These are phyloP conservation scores for Enchytraeus crypticus DNA, from an alignment of 2,888 invertebrate species.

Conservation along the genomic window DNA sequence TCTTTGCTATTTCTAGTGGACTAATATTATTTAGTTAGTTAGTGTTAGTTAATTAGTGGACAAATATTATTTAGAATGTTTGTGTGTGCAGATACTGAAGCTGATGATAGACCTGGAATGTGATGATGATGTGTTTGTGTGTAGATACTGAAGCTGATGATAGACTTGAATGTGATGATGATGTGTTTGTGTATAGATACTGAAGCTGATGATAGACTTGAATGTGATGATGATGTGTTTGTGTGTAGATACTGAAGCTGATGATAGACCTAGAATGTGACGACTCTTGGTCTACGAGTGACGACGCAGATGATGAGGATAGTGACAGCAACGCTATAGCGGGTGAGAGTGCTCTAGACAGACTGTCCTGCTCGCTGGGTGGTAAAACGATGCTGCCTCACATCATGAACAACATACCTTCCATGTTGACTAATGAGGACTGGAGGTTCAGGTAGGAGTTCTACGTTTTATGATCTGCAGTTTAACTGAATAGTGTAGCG, in stretches of 20 bases:
- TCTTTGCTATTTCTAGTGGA: too few relatives aligned
- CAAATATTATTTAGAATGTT: too few relatives aligned
- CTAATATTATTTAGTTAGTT: too few relatives aligned
- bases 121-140: too few relatives aligned
- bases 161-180: too few relatives aligned
- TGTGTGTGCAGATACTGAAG: too few relatives aligned
- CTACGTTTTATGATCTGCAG: too few relatives aligned
- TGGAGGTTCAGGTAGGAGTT: neutral
- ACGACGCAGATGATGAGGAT: conserved; percentile 74
- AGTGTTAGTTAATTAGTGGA: too few relatives aligned
- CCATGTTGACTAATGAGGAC: conserved; percentile 60
- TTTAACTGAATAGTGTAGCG: too few relatives aligned
- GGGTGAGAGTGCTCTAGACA: conserved; percentile 90
- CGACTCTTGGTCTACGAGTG: conserved; percentile 70
- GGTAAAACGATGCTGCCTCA: conserved; percentile 83
- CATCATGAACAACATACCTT: conserved; percentile 73
- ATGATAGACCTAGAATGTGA: conserved; percentile 49
- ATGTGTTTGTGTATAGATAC: conserved; percentile 74
- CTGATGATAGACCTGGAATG: too few relatives aligned
- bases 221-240: conserved; percentile 47
- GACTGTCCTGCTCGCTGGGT: conserved; percentile 92
- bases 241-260: conserved; percentile 67
- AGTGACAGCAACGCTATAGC: conserved; percentile 70
- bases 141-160: too few relatives aligned
- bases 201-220: conserved; percentile 54